phyloP scores from a whole-genome alignment of 2,113 vertebrate species.

The Perca fluviatilis region DNA sequence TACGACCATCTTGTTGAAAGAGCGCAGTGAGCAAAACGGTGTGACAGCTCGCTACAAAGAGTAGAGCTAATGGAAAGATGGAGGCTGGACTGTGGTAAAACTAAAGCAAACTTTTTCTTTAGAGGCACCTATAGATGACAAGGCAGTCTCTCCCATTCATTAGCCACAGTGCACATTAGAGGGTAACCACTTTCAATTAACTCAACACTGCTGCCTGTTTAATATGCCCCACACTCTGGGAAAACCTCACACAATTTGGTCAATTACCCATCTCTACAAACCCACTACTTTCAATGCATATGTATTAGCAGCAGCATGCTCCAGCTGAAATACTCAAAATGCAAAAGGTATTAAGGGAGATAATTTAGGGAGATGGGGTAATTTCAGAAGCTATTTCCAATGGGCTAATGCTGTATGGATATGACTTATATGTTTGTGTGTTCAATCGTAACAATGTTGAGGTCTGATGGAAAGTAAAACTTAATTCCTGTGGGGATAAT shows the following conservation, averaged over 20 bases:
- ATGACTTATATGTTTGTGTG: conserved; percentile 38
- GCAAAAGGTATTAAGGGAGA: conserved; percentile 45
- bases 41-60: conserved; percentile 38
- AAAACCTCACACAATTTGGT: conserved; percentile 66
- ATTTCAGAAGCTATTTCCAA: conserved; percentile 66
- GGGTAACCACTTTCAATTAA: conserved; percentile 74
- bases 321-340: conserved; percentile 40
- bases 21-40: conserved; percentile 43
- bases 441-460: conserved; percentile 45
- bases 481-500: conserved; percentile 26
- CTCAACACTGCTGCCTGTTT: conserved; percentile 50
- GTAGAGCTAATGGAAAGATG: conserved; percentile 8
- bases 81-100: conserved; percentile 30
- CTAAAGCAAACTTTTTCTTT: conserved; percentile 35
- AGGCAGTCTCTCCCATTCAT: conserved; percentile 38
- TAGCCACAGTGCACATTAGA: conserved; percentile 59
- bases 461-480: conserved; percentile 30
- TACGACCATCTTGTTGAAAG: conserved; percentile 51
- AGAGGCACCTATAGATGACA: conserved; percentile 38
- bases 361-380: conserved; percentile 45
- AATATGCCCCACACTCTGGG: conserved; percentile 44
- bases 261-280: conserved; percentile 70
- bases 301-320: conserved; percentile 27
- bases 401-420: conserved; percentile 24
- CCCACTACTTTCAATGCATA: conserved; percentile 53